Evolutionary conservation across 2,888 invertebrate species (phyloP).

Genomic region (Pollenia griseotomentosa): DNA sequence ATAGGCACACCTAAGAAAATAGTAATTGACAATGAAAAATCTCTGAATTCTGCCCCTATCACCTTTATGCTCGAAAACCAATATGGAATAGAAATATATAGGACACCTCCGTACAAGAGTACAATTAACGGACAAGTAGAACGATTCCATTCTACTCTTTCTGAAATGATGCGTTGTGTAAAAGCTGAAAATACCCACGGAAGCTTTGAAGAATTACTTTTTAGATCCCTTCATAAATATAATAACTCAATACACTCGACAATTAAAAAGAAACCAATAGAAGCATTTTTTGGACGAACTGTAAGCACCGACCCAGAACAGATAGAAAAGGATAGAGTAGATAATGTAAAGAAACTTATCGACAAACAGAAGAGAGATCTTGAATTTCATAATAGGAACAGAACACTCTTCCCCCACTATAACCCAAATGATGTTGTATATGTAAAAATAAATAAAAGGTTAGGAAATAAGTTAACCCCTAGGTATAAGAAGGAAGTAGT

Average conservation of each 20-base stretch:
- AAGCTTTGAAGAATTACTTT: not conserved
- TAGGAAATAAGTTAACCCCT: conserved; percentile 4
- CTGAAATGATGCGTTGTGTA: conserved; percentile 10
- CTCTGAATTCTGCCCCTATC: conserved; percentile 18
- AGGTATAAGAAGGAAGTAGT: conserved; percentile 8
- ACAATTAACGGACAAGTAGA: conserved; percentile 27
- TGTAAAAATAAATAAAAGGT: conserved; percentile 16
- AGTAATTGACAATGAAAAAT: conserved; percentile 38
- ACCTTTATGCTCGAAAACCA: conserved; percentile 26
- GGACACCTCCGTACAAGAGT: conserved; percentile 11
- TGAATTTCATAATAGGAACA: not conserved
- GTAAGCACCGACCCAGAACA: not conserved
- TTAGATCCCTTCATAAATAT: not conserved
- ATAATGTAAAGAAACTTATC: not conserved
- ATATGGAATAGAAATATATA: conserved; percentile 27
- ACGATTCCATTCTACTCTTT: conserved; percentile 7
- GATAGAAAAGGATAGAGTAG: not conserved
- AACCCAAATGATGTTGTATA: not conserved
- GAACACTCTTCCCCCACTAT: not conserved
- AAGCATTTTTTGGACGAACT: conserved; percentile 18
- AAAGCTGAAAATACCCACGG: not conserved
- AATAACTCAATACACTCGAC: conserved; percentile 19
- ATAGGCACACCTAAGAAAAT: conserved; percentile 6
- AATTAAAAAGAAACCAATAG: conserved; percentile 11
- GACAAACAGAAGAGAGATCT: conserved; percentile 4